Conservation (phyloP, 2,113 vertebrate species). For the Mormyrus iriodes region DNA sequence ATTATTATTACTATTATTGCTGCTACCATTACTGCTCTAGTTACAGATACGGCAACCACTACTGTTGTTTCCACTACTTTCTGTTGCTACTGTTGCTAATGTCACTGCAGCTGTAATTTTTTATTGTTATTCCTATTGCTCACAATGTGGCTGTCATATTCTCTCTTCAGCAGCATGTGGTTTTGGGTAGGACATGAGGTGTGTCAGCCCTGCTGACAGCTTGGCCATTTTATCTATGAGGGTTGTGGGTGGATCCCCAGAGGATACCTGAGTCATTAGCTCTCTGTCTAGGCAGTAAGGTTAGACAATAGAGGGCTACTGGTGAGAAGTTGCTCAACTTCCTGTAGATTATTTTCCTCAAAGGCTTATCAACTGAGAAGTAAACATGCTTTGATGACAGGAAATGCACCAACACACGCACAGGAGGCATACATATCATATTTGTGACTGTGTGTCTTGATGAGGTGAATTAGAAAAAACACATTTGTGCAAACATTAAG, state of each 20-base stretch:
- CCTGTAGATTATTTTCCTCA: not conserved
- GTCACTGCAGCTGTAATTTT: not conserved
- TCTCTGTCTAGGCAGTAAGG: not conserved
- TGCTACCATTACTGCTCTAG: not conserved
- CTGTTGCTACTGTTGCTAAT: not conserved
- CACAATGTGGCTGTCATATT: constrained; percentile 2
- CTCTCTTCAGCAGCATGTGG: not conserved
- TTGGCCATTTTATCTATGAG: not conserved
- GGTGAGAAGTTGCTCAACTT: not conserved
- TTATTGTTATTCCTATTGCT: not conserved
- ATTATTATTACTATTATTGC: not conserved
- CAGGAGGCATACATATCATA: not conserved
- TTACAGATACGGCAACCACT: not conserved
- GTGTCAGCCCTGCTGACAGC: not conserved
- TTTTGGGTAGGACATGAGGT: constrained; percentile 5
- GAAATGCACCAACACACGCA: not conserved
- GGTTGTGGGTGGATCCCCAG: not conserved
- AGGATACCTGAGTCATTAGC: not conserved
- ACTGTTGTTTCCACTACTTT: not conserved
- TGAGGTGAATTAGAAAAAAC: not conserved
- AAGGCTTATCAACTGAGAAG: not conserved
- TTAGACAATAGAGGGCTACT: not conserved
- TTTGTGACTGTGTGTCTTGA: not conserved
- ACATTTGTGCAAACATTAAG: not conserved
- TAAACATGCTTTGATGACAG: not conserved